Evolutionary conservation across 2,888 invertebrate genomes (phyloP), one percentile per base, ranked within the genome.

Genomic region (Cataglyphis altisquamis): DNA sequence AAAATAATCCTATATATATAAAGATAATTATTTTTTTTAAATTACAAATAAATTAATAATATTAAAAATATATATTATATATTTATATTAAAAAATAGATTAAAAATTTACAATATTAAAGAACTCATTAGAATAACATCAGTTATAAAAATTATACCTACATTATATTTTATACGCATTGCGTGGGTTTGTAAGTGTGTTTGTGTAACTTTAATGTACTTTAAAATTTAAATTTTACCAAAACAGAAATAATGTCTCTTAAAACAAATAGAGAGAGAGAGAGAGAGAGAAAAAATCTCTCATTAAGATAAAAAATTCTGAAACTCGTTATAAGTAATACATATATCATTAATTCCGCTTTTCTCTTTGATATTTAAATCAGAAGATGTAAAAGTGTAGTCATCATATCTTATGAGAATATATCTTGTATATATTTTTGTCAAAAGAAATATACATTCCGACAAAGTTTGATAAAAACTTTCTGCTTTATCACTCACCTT

Each of bases 401-500:
- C 25, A 21, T 36, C 10, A 10, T 25, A 57, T 72, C 15, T n/a
- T 8, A n/a, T 60, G 12, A 41, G 0, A 29, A 41, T 41, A 39
- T 73, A 41, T 0, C 8, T 63, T 10, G 5, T 4, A 25, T 25
- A 25, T 32, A 15, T 10, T 72, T 32, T 41, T n/a, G n/a, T 63
- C 10, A 48, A 48, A 29, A 15, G 32, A 36, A 2, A 73, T 0
- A 32, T 6, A 15, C 8, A 15, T 3, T 9, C 9, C 3, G 12
- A 18, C 18, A 9, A 66, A 25, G 25, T 64, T 66, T 32, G 1
- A 41, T 41, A 10, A 15, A 15, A 25, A 32, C 18, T 29, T 10
- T 15, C 2, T 10, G 55, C 25, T 32, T 63, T 36, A 57, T 77
- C 3, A 12, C 80, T 89, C 89, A 94, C 94, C 94, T 94, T 94